Conservation (phyloP, 2,113 vertebrate genomes). For the Anseranas semipalmata region DNA sequence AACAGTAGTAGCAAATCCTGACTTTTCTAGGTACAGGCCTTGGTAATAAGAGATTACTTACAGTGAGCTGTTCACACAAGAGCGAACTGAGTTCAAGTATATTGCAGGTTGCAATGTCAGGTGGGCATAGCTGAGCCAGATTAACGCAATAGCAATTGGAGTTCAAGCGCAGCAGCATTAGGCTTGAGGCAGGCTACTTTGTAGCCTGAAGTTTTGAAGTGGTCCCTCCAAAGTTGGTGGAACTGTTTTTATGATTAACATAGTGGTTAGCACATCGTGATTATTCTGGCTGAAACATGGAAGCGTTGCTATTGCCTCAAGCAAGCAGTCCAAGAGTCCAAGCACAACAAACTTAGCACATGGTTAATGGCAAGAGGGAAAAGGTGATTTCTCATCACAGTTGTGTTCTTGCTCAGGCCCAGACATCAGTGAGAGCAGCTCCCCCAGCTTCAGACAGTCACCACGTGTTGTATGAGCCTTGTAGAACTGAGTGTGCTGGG, state of each 20-base stretch:
- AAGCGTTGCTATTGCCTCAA: not conserved
- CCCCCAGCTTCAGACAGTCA: not conserved
- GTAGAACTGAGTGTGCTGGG: accelerated
- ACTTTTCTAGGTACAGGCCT: not conserved
- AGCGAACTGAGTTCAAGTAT: not conserved
- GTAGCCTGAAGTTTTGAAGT: not conserved
- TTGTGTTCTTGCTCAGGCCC: not conserved
- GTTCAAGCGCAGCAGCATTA: not conserved
- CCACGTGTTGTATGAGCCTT: not conserved
- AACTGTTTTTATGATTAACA: not conserved
- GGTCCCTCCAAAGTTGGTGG: not conserved
- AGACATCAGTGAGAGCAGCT: not conserved
- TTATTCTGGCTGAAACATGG: not conserved
- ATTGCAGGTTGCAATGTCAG: not conserved
- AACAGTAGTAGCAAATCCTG: not conserved
- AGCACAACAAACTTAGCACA: not conserved
- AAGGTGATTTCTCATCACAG: not conserved
- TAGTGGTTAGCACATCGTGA: not conserved
- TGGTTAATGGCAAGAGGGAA: not conserved
- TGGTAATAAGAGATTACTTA: not conserved
- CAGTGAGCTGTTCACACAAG: not conserved
- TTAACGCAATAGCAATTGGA: not conserved
- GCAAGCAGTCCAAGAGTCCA: not conserved
- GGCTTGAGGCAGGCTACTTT: not conserved
- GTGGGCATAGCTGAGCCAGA: not conserved